Base-by-base conservation (phyloP, 2,888 invertebrate genomes). In the Drosophila atripex region DNA sequence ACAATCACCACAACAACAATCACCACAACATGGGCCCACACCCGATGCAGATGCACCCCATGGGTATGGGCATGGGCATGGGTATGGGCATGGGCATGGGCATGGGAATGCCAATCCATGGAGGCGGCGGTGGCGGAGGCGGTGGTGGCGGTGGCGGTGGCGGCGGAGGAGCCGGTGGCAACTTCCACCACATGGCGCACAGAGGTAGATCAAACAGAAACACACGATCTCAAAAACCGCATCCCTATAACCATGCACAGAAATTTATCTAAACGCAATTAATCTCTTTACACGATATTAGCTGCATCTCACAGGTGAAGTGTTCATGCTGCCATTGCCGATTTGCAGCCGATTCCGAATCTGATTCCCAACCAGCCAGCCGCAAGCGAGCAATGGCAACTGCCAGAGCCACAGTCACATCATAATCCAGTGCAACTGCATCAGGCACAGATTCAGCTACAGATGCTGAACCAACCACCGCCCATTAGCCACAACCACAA, bases 131-230 rank as follows among this genome's bases (percentile, higher is more conserved):
- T 54, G 53, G 47, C 43, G 53, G 51, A 21, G 56, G 54, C 41
- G 63, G 30, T 18, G 55, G 56, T 45, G 39, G 45, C 12, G 65
- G 55, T 46, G 59, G 60, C 6, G 70, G 61, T 16, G 71, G 80
- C 7, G 55, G 56, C 35, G 73, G 65, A 11, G 55, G 58, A 8
- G 59, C 51, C 61, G 47, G 75, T 63, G 49, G 75, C 65, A 55
- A 61, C 69, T 74, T 78, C 68, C 82, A 88, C 75, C 90, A 87
- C 78, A 90, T 91, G 89, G 90, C 92, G 88, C 91, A 92, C 76
- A 90, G 92, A 92, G 92, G 92, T 92, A 92, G 92, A 92, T 90
- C 88, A 73, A 76, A 79, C 66, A 84, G 90, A 89, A 84, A 88
- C 86, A 91, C 91, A 90, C 88, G 89, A 89, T 91, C 90, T 89